phyloP scores from a whole-genome alignment of 2,888 invertebrate genomes.

The Dione vanillae region DNA sequence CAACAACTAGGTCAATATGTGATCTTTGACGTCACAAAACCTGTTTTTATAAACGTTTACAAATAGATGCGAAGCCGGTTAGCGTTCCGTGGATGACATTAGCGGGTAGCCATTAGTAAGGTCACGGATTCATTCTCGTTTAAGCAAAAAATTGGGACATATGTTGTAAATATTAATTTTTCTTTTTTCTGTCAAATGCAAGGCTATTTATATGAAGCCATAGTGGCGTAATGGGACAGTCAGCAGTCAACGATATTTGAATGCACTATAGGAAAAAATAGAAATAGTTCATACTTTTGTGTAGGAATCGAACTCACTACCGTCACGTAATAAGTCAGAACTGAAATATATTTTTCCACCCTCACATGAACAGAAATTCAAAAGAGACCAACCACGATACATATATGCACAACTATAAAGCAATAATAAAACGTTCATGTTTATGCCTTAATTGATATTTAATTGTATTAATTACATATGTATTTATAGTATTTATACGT shows the following conservation, averaged over 20 bases:
- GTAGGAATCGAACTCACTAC: no score
- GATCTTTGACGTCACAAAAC: constrained; percentile 10
- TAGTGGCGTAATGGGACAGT: not conserved
- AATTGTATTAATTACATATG: not conserved
- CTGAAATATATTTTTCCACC: no score
- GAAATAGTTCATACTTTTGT: no score
- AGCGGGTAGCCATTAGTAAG: constrained; percentile 7
- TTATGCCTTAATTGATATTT: not conserved
- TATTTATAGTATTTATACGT: not conserved
- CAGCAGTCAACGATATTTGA: no score
- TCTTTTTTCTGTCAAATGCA: not conserved
- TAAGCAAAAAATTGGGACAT: not conserved
- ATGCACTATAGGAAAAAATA: no score
- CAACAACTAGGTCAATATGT: constrained; percentile 1
- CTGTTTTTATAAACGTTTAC: not conserved
- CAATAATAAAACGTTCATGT: not conserved
- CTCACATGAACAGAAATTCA: no score
- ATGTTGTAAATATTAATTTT: not conserved
- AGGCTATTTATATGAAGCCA: not conserved
- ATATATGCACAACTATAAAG: no score
- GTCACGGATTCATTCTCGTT: not conserved
- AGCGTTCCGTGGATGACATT: not conserved
- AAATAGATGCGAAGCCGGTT: not conserved
- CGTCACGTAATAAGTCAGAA: no score
- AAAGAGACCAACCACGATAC: no score